Conservation (phyloP, 2,888 invertebrate genomes). For the Dryobota labecula region DNA sequence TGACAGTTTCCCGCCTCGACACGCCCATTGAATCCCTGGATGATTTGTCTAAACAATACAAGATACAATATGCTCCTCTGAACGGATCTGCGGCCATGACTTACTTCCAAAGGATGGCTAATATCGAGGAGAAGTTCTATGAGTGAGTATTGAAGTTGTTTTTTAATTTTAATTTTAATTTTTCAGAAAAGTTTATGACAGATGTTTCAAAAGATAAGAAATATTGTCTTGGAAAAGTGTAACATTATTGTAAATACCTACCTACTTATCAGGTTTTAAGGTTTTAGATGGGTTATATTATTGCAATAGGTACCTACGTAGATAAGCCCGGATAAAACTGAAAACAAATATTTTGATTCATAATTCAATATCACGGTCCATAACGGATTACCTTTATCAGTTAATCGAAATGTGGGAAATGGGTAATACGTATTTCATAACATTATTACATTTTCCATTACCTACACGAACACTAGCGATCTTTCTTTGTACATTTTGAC, state of each 20-base stretch:
- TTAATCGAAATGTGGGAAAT: slow-evolving; percentile 16
- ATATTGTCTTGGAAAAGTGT: too few species aligned
- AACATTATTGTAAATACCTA: background rate
- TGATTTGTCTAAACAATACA: slow-evolving; percentile 98
- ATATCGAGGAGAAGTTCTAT: slow-evolving; percentile 98
- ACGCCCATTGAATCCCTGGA: slow-evolving; percentile 98
- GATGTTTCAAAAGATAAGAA: too few species aligned
- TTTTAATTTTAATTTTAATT: background rate
- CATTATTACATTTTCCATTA: slow-evolving; percentile 1
- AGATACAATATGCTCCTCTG: slow-evolving; percentile 98
- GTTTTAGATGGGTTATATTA: background rate
- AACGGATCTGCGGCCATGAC: slow-evolving; percentile 97
- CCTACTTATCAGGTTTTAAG: too few species aligned
- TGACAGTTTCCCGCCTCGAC: slow-evolving; percentile 98
- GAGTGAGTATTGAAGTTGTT: slow-evolving; percentile 91
- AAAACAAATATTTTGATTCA: slow-evolving; percentile 33
- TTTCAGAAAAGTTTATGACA: background rate
- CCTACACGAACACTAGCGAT: background rate
- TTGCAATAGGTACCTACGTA: too few species aligned
- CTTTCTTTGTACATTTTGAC: background rate
- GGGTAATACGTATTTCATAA: slow-evolving; percentile 9
- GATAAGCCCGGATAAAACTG: background rate
- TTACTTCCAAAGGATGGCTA: slow-evolving; percentile 98
- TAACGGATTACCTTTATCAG: slow-evolving; percentile 28
- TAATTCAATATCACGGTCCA: slow-evolving; percentile 27